These are phyloP conservation scores for Clistopyga incitator DNA, from an alignment of 2,888 invertebrate genomes.

Conservation along the genomic window DNA sequence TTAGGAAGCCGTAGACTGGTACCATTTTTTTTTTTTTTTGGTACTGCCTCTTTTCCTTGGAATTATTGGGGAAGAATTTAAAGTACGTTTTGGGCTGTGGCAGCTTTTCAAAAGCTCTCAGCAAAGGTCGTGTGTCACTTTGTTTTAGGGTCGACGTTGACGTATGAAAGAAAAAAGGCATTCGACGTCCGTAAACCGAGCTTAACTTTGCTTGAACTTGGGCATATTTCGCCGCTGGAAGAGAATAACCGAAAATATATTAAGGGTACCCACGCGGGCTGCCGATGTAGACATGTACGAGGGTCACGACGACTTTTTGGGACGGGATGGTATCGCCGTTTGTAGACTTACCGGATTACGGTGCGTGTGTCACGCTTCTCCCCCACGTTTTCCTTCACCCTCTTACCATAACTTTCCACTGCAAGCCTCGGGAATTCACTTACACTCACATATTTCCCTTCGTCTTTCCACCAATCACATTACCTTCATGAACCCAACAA, in stretches of 20 bases:
- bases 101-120: background rate
- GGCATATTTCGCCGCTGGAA: background rate
- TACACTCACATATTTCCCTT: background rate
- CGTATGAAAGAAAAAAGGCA: background rate
- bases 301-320: background rate
- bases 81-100: background rate
- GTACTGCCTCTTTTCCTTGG: background rate
- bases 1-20: background rate
- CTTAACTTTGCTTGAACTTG: background rate
- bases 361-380: background rate
- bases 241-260: slow-evolving; percentile 6
- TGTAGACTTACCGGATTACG: background rate
- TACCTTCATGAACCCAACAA: background rate
- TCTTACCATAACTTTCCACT: background rate
- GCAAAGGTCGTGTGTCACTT: background rate
- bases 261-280: background rate
- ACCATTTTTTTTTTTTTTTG: background rate
- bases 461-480: background rate
- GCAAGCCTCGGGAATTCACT: background rate
- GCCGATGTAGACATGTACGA: background rate
- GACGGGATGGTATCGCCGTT: background rate
- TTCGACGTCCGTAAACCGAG: slow-evolving; percentile 6
- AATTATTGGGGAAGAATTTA: slow-evolving; percentile 9
- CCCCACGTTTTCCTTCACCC: background rate
- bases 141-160: background rate